Evolutionary conservation across 2,797 vertebrate genomes (phyloP).

Genomic region (Phaenicophaeus curvirostris): DNA sequence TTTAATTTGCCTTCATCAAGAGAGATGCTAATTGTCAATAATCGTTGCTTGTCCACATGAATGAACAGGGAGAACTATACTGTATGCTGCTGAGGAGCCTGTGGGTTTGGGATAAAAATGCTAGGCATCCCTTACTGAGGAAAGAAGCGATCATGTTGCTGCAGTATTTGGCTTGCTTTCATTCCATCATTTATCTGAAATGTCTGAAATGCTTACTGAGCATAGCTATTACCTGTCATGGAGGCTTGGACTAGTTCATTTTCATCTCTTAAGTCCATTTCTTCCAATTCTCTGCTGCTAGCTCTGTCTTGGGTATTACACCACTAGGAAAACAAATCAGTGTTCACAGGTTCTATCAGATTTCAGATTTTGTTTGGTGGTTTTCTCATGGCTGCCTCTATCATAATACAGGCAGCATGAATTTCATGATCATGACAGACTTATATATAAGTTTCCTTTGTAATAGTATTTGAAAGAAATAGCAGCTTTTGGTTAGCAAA

Average conservation of each 20-base stretch:
- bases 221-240: not conserved
- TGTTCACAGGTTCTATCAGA: not conserved
- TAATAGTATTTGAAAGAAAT: not conserved
- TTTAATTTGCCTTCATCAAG: slow-evolving; percentile 55
- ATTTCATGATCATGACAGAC: not conserved
- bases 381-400: not conserved
- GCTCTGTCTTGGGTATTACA: not conserved
- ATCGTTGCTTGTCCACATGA: slow-evolving; percentile 10
- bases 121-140: not conserved
- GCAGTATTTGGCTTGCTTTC: slow-evolving; percentile 16
- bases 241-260: not conserved
- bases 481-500: not conserved
- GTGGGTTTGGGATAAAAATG: slow-evolving; percentile 10
- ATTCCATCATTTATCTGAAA: not conserved
- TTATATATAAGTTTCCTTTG: not conserved
- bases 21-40: slow-evolving; percentile 49
- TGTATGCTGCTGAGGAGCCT: not conserved
- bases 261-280: not conserved
- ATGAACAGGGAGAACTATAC: slow-evolving; percentile 4
- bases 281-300: not conserved
- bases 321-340: not conserved
- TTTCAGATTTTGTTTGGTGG: not conserved
- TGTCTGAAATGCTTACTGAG: slow-evolving; percentile 17
- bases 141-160: not conserved
- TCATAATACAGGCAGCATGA: not conserved